Percentiles rank a stretch among this genome's conserved stretches.
These are phyloP conservation scores for Tupaia chinensis DNA, from an alignment of 2,113 vertebrate species.

Conservation along the genomic window DNA sequence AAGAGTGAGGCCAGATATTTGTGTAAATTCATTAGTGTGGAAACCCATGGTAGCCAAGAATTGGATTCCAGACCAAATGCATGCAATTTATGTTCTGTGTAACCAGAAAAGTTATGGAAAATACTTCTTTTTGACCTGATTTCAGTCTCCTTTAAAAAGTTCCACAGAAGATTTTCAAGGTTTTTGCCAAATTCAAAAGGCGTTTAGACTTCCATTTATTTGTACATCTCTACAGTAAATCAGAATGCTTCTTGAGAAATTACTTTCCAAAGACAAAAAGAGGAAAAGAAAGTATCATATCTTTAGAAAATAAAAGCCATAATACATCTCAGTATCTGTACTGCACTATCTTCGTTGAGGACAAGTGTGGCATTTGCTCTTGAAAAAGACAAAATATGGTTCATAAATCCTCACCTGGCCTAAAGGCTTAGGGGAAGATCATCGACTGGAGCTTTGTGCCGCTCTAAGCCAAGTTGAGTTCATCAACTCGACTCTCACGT, in stretches of 20 bases:
- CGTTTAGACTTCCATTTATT: slow-evolving; percentile 45
- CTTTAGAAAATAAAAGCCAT: slow-evolving; percentile 73
- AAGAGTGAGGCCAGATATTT: neutral
- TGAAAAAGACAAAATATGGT: slow-evolving; percentile 74
- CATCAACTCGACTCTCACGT: slow-evolving; percentile 66
- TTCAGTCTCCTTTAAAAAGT: slow-evolving; percentile 46
- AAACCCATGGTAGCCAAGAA: neutral
- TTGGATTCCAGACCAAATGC: neutral
- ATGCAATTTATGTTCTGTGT: neutral
- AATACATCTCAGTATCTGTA: slow-evolving; percentile 9
- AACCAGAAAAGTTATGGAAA: neutral
- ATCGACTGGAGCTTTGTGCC: slow-evolving; percentile 48
- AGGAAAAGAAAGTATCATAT: slow-evolving; percentile 47
- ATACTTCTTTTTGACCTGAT: neutral
- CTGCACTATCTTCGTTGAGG: slow-evolving; percentile 65
- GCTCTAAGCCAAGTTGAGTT: slow-evolving; percentile 67
- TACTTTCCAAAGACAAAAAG: slow-evolving; percentile 51
- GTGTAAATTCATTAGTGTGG: neutral
- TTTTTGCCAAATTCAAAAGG: slow-evolving; percentile 60
- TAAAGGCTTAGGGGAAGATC: slow-evolving; percentile 79
- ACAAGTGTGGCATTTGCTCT: slow-evolving; percentile 78
- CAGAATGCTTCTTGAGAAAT: slow-evolving; percentile 32
- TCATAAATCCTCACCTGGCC: slow-evolving; percentile 76
- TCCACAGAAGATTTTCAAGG: slow-evolving; percentile 27
- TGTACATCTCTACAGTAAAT: slow-evolving; percentile 60